phyloP scores from a whole-genome alignment of 2,888 invertebrate genomes.

The Ethmia dodecea region DNA sequence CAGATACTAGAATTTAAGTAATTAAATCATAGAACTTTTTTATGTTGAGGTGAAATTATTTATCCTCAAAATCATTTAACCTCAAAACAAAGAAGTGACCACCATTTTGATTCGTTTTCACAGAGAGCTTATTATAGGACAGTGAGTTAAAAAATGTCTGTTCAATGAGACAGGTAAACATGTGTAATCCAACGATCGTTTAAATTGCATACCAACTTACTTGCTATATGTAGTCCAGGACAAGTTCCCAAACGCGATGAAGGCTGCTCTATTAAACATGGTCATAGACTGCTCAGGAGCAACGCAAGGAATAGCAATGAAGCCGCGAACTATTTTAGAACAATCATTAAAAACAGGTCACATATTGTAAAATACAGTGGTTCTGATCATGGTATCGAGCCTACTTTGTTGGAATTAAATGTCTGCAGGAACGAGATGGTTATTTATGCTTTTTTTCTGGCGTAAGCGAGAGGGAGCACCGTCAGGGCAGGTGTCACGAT shows the following conservation, averaged over 20 bases:
- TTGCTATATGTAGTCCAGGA: conserved; percentile 37
- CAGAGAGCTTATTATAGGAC: too few species aligned
- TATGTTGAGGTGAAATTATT: too few species aligned
- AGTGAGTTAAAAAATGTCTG: too few species aligned
- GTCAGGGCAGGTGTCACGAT: conserved; percentile 65
- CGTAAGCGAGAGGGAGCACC: conserved; percentile 43
- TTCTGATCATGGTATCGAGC: conserved; percentile 46
- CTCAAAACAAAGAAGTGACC: too few species aligned
- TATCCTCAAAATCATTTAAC: too few species aligned
- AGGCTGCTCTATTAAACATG: conserved; percentile 45
- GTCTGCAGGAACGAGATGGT: conserved; percentile 39
- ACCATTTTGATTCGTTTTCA: too few species aligned
- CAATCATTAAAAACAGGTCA: conserved; percentile 67
- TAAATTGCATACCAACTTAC: conserved; percentile 36
- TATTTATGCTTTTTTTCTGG: conserved; percentile 34
- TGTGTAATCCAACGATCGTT: conserved; percentile 28
- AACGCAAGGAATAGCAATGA: conserved; percentile 61
- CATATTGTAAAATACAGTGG: conserved; percentile 58
- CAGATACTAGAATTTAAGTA: too few species aligned
- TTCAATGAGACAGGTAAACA: too few species aligned
- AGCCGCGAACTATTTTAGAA: conserved; percentile 55
- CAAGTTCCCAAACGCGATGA: conserved; percentile 50
- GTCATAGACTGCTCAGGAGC: conserved; percentile 44
- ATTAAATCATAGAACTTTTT: too few species aligned
- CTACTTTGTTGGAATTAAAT: conserved; percentile 61